phyloP scores from a whole-genome alignment of 2,888 invertebrate genomes.

The Macaria notata region DNA sequence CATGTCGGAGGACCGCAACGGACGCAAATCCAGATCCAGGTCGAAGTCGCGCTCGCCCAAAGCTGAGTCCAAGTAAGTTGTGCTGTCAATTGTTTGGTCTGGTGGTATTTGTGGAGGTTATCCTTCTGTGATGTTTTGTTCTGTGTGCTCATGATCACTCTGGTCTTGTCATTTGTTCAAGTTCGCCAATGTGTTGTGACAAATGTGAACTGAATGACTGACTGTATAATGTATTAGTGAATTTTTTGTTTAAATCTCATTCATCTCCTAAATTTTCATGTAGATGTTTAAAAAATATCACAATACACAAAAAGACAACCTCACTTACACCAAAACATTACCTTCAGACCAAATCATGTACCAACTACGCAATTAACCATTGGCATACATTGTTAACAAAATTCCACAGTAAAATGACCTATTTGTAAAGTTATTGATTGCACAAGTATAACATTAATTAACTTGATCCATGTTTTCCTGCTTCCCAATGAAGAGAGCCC shows the following conservation, averaged over 20 bases:
- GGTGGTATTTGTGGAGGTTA: conserved; percentile 46
- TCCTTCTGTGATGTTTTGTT: conserved; percentile 34
- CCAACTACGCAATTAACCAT: conserved; percentile 36
- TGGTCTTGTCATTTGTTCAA: too few species aligned
- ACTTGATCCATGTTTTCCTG: conserved; percentile 63
- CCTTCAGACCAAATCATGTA: conserved; percentile 47
- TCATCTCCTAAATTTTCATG: too few species aligned
- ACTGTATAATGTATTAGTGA: too few species aligned
- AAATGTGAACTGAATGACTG: too few species aligned
- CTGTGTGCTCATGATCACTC: too few species aligned
- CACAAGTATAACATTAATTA: conserved; percentile 58
- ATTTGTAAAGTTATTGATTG: conserved; percentile 53
- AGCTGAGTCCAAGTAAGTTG: conserved; percentile 63
- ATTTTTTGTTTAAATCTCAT: too few species aligned
- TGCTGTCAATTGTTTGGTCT: conserved; percentile 51
- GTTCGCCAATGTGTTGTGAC: too few species aligned
- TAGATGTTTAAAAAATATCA: too few species aligned
- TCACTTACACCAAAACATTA: conserved; percentile 44
- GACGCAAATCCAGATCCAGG: conserved; percentile 47
- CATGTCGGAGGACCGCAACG: conserved; percentile 22
- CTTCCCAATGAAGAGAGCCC: conserved; percentile 56
- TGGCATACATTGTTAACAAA: conserved; percentile 50
- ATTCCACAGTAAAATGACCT: conserved; percentile 31
- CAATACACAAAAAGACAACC: conserved; percentile 39
- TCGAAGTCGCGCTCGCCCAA: conserved; percentile 79